Conservation (phyloP, 2,113 vertebrate genomes). For the Poeciliopsis prolifica region DNA sequence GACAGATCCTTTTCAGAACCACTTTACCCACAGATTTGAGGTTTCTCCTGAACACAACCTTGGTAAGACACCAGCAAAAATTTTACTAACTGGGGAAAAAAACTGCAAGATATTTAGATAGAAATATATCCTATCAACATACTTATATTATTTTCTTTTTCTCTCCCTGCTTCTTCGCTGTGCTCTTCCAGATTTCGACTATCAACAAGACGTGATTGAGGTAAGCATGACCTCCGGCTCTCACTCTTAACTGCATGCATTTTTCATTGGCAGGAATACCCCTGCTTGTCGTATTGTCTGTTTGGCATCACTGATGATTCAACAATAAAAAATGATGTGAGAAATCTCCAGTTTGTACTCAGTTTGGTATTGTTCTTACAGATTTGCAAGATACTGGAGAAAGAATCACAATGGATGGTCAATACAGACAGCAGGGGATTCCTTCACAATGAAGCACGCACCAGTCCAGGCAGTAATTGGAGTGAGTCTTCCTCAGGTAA, state of each 20-base stretch:
- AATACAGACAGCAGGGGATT: slow-evolving; percentile 53
- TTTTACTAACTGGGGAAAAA: neutral
- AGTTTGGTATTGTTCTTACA: slow-evolving; percentile 69
- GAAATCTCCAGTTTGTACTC: slow-evolving; percentile 32
- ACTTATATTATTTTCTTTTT: slow-evolving; percentile 17
- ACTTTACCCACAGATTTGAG: slow-evolving; percentile 58
- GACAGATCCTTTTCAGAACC: slow-evolving; percentile 18
- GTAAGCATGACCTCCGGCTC: slow-evolving; percentile 58
- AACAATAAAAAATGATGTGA: slow-evolving; percentile 10
- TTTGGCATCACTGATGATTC: slow-evolving; percentile 22
- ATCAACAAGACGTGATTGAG: slow-evolving; percentile 65
- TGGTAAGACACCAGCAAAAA: slow-evolving; percentile 55
- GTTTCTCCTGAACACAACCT: slow-evolving; percentile 71
- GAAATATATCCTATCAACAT: no score
- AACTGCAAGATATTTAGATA: neutral
- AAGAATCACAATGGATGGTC: slow-evolving; percentile 51
- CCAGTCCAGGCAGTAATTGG: slow-evolving; percentile 77
- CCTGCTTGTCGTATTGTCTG: slow-evolving; percentile 50
- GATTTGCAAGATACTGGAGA: slow-evolving; percentile 76
- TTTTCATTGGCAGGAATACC: slow-evolving; percentile 76
- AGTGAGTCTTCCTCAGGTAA: slow-evolving; percentile 80
- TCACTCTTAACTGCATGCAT: slow-evolving; percentile 23
- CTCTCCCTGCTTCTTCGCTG: slow-evolving; percentile 12
- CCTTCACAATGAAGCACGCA: slow-evolving; percentile 75
- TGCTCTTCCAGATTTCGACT: slow-evolving; percentile 50